Conservation (phyloP, 2,113 vertebrate genomes). For the Acinonyx jubatus region DNA sequence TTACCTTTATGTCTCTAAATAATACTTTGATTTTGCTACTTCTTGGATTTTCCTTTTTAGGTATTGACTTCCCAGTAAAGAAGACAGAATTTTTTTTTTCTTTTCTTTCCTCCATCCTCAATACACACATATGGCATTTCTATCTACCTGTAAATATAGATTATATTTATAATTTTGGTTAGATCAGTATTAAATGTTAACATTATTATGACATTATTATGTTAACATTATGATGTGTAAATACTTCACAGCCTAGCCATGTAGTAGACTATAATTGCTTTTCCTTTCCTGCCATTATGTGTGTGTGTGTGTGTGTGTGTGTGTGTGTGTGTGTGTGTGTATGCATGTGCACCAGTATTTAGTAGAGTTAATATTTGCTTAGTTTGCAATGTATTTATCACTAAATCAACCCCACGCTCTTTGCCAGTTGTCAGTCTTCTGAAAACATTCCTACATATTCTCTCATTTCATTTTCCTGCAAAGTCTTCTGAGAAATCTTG, state of each 20-base stretch:
- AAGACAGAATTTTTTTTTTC: background rate
- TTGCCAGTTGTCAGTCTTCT: background rate
- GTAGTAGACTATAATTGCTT: background rate
- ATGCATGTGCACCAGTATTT: background rate
- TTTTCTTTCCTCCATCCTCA: background rate
- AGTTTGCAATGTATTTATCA: background rate
- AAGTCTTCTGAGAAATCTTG: background rate
- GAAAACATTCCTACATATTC: background rate
- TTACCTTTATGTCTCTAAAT: background rate
- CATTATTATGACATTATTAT: background rate
- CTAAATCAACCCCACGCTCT: background rate
- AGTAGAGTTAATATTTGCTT: background rate
- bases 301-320: background rate
- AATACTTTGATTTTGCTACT: background rate
- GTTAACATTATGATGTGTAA: background rate
- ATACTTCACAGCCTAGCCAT: background rate
- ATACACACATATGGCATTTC: background rate
- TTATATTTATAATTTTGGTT: background rate
- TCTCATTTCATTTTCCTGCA: background rate
- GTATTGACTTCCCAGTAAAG: background rate
- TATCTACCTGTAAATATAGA: background rate
- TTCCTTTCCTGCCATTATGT: background rate
- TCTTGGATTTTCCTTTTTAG: background rate
- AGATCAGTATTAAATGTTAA: background rate
- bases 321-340: background rate